These are phyloP conservation scores for Hirtodrosophila alboralis DNA, from an alignment of 2,888 invertebrate genomes.

Conservation along the genomic window DNA sequence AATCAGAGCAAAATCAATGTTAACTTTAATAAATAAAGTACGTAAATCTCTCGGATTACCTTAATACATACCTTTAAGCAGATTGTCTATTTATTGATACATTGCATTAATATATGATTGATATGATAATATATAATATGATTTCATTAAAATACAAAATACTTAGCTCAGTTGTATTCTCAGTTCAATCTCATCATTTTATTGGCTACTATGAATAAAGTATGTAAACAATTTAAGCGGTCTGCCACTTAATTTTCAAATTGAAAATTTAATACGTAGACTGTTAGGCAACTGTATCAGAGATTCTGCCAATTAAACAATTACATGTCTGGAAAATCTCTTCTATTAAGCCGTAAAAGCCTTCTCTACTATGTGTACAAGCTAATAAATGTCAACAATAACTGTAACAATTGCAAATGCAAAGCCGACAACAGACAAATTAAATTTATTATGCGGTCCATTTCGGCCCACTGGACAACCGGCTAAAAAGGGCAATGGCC, in stretches of 20 bases:
- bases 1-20: slow-evolving; percentile 26
- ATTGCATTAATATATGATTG: slow-evolving; percentile 46
- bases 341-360: neutral
- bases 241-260: slow-evolving; percentile 44
- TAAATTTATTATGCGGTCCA: slow-evolving; percentile 52
- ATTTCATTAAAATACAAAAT: slow-evolving; percentile 45
- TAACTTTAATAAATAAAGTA: no score
- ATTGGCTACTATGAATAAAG: slow-evolving; percentile 41
- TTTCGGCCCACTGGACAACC: slow-evolving; percentile 31
- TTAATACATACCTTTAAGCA: no score
- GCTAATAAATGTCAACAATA: slow-evolving; percentile 52
- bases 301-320: slow-evolving; percentile 39
- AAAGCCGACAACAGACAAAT: slow-evolving; percentile 39
- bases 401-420: slow-evolving; percentile 38
- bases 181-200: slow-evolving; percentile 33
- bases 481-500: slow-evolving; percentile 28
- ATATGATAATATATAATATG: no score
- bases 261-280: slow-evolving; percentile 54
- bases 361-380: slow-evolving; percentile 36
- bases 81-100: slow-evolving; percentile 54
- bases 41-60: no score
- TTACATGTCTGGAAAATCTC: slow-evolving; percentile 39
- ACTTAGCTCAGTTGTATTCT: slow-evolving; percentile 2
- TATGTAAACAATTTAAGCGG: slow-evolving; percentile 46
- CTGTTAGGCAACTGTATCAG: slow-evolving; percentile 9